A percentile compares a stretch with the other conserved stretches of the same genome.
Conservation (phyloP, 2,797 vertebrate genomes). For the Sebastolobus alascanus region DNA sequence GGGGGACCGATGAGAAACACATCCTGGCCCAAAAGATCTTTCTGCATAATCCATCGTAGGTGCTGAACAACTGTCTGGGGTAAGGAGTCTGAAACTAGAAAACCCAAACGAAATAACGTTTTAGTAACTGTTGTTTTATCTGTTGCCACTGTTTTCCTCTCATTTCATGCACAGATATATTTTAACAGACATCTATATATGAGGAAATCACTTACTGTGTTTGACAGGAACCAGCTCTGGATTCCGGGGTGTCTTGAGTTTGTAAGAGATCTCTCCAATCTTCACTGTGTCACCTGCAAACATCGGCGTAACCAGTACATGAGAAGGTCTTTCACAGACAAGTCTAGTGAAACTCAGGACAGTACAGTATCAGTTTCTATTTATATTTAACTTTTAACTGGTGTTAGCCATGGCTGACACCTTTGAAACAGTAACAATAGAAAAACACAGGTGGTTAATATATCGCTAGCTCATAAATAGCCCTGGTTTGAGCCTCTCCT, state of each 20-base stretch:
- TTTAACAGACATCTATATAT: background rate
- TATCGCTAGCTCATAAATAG: background rate
- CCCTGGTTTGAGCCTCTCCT: background rate
- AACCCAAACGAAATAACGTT: background rate
- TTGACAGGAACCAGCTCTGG: conserved; percentile 97
- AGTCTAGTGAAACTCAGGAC: background rate
- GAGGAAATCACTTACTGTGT: conserved; percentile 89
- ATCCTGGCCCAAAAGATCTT: conserved; percentile 97
- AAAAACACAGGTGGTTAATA: background rate
- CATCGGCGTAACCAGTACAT: background rate
- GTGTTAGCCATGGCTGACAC: background rate
- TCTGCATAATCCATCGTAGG: conserved; percentile 99
- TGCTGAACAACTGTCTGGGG: conserved; percentile 91
- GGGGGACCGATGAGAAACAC: conserved; percentile 97
- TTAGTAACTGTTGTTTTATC: background rate
- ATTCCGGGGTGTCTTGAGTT: conserved; percentile 90
- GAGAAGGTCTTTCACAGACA: background rate
- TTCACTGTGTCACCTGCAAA: conserved; percentile 91
- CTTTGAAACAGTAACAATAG: conserved; percentile 19
- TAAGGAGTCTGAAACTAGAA: conserved; percentile 88
- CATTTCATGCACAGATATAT: background rate
- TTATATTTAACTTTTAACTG: background rate
- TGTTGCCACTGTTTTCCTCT: background rate
- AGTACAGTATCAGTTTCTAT: background rate
- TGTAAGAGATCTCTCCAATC: conserved; percentile 94